Base-by-base conservation (phyloP, 2,797 vertebrate genomes). In the Pempheris klunzingeri region DNA sequence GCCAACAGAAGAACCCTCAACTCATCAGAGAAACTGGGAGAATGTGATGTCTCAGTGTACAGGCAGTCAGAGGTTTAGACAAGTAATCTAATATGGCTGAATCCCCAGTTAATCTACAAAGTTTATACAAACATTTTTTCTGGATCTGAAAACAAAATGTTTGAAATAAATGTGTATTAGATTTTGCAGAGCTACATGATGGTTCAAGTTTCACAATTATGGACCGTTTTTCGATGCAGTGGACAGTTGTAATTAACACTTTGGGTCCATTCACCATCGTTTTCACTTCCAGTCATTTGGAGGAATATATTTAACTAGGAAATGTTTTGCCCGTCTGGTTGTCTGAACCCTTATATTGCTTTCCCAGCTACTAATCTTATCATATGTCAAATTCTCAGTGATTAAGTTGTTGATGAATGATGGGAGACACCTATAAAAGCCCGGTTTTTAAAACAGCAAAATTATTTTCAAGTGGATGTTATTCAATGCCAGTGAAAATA, bases 401-500 rank as follows among this genome's bases (percentile, higher is more conserved):
- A 44, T 28, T 1, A 18, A 20, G 3, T 17, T 54, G 10, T 36
- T 60, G 18, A 54, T n/a, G 0, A 69, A 44, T 58, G 24, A 74
- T 58, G 4, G n/a, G 32, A 77, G 78, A 38, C 30, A 50, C 20
- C 17, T 38, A 8, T 20, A 54, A 47, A 66, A 83, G 71, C 18
- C 11, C 2, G 12, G n/a, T 36, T 67, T 70, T 60, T 22, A 58
- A 72, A 66, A 39, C 22, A 69, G 11, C 20, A 34, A 7, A n/a
- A 24, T 32, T 2, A 54, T 74, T 77, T n/a, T 81, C 5, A 34
- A 75, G 26, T 14, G 1, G 41, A 78, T 18, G 46, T 20, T 76
- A 17, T 49, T 71, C 50, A 59, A 20, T 49, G 41, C 64, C 64
- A 49, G 22, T 38, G 32, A 34, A 84, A 78, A 59, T 15, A 65